Conservation (phyloP, 2,888 invertebrate species). For the Melolontha melolontha region DNA sequence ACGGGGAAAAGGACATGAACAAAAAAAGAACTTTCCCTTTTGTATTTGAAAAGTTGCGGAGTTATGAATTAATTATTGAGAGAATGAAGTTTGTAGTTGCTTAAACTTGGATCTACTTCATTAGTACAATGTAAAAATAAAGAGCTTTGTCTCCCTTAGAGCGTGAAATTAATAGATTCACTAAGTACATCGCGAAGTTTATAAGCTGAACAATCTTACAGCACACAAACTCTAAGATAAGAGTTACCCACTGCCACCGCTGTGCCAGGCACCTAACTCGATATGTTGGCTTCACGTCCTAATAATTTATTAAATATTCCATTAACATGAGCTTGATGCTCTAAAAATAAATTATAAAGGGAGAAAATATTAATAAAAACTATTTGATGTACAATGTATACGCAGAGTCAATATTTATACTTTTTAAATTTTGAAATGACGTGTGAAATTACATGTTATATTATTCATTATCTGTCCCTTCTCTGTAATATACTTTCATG, state of each 20-base stretch:
- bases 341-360: not conserved
- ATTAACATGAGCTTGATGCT: conserved; percentile 18
- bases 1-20: conserved; percentile 7
- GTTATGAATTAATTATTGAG: conserved; percentile 43
- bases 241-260: conserved; percentile 10
- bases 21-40: conserved; percentile 34
- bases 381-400: too few relatives aligned
- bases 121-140: conserved; percentile 49
- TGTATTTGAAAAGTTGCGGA: conserved; percentile 39
- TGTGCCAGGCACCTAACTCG: not conserved
- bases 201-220: conserved; percentile 51
- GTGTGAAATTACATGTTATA: too few relatives aligned
- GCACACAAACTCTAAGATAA: conserved; percentile 41
- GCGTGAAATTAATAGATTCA: conserved; percentile 55
- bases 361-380: conserved; percentile 8
- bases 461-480: too few relatives aligned
- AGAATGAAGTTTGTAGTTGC: conserved; percentile 42
- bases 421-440: too few relatives aligned
- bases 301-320: conserved; percentile 29
- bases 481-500: too few relatives aligned
- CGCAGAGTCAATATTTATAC: too few relatives aligned
- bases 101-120: conserved; percentile 44
- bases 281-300: conserved; percentile 10
- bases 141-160: conserved; percentile 50
- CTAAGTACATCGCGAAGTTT: conserved; percentile 53